phyloP scores from a whole-genome alignment of 1,140 invertebrate genomes.

The Drosophila ohnishii region DNA sequence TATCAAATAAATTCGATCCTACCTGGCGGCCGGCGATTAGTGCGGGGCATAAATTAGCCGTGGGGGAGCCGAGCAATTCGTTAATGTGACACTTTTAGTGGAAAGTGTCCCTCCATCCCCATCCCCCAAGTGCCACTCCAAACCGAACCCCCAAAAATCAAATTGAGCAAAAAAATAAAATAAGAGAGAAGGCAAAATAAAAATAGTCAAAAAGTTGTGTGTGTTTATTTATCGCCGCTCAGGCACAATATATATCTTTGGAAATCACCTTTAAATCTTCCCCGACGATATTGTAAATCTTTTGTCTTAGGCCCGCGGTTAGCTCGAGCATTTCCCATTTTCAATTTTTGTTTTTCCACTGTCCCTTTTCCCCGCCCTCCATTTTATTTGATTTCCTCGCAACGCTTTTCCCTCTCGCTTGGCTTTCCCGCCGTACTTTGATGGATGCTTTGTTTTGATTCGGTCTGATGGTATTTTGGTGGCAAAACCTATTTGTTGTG shows the following conservation, averaged over 20 bases:
- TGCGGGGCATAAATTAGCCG: slow-evolving; percentile 60
- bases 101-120: slow-evolving; percentile 26
- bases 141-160: slow-evolving; percentile 21
- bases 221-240: slow-evolving; percentile 80
- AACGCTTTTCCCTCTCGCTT: slow-evolving; percentile 31
- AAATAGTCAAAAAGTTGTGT: slow-evolving; percentile 55
- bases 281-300: slow-evolving; percentile 82
- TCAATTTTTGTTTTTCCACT: slow-evolving; percentile 40
- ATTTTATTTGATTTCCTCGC: slow-evolving; percentile 36
- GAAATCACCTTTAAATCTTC: slow-evolving; percentile 82
- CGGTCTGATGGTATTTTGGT: slow-evolving; percentile 72
- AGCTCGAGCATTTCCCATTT: slow-evolving; percentile 42
- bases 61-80: slow-evolving; percentile 64
- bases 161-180: slow-evolving; percentile 66
- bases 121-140: slow-evolving; percentile 3
- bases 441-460: slow-evolving; percentile 82
- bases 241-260: slow-evolving; percentile 82
- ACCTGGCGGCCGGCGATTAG: slow-evolving; percentile 65
- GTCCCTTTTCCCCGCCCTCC: slow-evolving; percentile 9
- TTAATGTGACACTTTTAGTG: slow-evolving; percentile 81
- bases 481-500: slow-evolving; percentile 34
- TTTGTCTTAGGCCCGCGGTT: slow-evolving; percentile 73
- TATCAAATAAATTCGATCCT: slow-evolving; percentile 70
- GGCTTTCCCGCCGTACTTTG: slow-evolving; percentile 42
- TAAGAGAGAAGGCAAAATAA: slow-evolving; percentile 31